Conservation (phyloP, 92 coral and sea anemone genomes). For the Parazoanthus atlanticus region DNA sequence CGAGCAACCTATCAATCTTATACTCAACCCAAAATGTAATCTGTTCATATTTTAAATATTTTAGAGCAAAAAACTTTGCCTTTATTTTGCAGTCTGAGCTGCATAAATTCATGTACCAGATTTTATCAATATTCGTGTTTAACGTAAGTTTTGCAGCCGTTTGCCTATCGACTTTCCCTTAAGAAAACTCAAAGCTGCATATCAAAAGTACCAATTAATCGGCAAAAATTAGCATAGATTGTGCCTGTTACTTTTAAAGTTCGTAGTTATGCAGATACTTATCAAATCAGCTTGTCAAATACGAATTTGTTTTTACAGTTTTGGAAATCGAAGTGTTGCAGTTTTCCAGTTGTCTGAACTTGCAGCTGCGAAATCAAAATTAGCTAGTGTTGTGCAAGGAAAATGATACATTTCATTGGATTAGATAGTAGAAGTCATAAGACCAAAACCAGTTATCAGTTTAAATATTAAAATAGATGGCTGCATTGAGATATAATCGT, state of each 20-base stretch:
- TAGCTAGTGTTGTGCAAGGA: not conserved
- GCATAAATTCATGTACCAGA: not conserved
- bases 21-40: not conserved
- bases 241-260: no score
- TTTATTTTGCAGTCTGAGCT: no score
- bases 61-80: not conserved
- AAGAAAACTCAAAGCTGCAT: no score
- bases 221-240: no score
- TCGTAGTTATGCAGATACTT: not conserved
- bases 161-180: not conserved
- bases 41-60: not conserved
- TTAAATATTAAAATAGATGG: no score
- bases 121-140: not conserved
- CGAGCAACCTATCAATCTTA: not conserved
- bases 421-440: not conserved
- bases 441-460: no score
- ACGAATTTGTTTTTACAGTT: no score
- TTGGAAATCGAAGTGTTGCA: not conserved
- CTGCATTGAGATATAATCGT: no score
- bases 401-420: not conserved
- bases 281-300: not conserved
- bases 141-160: no score
- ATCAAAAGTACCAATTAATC: not conserved
- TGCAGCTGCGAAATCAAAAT: not conserved
- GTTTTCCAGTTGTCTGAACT: not conserved